A percentile compares a stretch with the other conserved stretches of the same genome.
These are phyloP conservation scores for Monopterus albus DNA, from an alignment of 2,113 vertebrate species.

Conservation along the genomic window DNA sequence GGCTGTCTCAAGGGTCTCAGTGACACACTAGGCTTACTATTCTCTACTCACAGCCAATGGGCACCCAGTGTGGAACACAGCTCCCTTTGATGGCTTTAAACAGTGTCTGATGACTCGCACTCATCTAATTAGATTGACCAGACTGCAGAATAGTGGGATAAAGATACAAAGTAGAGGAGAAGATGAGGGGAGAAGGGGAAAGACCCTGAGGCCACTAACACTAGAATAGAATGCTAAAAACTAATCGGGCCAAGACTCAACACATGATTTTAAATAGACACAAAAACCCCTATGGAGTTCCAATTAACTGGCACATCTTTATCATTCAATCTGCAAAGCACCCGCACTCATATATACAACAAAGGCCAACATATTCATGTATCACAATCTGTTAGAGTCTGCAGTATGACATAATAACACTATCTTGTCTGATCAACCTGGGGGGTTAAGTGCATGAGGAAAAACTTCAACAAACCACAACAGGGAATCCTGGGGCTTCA, in stretches of 20 bases:
- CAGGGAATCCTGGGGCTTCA: background rate
- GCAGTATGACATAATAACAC: background rate
- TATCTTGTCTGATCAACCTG: constrained; percentile 20
- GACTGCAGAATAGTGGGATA: constrained; percentile 60
- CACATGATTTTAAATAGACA: constrained; percentile 45
- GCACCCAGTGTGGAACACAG: constrained; percentile 75
- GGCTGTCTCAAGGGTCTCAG: constrained; percentile 61
- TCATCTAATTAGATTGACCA: constrained; percentile 80
- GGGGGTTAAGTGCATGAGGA: background rate
- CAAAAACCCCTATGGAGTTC: constrained; percentile 15
- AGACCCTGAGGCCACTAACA: constrained; percentile 38
- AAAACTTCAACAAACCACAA: background rate
- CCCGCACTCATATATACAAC: constrained; percentile 16
- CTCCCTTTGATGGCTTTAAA: constrained; percentile 82
- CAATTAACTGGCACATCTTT: constrained; percentile 11
- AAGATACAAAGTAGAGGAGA: constrained; percentile 39
- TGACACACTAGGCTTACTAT: constrained; percentile 76
- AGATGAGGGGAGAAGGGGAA: constrained; percentile 41
- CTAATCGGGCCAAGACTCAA: constrained; percentile 7
- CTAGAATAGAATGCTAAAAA: constrained; percentile 51
- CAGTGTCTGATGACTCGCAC: constrained; percentile 78
- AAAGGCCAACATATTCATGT: constrained; percentile 12
- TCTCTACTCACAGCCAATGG: constrained; percentile 74
- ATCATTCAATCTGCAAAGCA: constrained; percentile 17
- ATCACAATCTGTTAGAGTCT: constrained; percentile 3